phyloP scores from a whole-genome alignment of 2,888 invertebrate genomes.

The Drosophila suboccidentalis region DNA sequence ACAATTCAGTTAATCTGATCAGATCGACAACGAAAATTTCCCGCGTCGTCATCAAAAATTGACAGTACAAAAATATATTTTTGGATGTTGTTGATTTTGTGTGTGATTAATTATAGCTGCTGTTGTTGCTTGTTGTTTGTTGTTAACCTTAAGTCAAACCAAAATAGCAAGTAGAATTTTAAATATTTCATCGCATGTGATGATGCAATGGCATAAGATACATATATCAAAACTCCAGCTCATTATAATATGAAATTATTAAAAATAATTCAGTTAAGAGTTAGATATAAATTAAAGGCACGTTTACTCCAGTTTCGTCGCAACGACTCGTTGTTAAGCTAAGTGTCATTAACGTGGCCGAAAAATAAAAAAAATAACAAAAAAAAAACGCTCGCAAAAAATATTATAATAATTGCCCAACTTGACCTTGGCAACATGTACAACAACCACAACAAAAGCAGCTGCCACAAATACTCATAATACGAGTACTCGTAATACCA shows the following conservation, averaged over 20 bases:
- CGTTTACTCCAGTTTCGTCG: conserved; percentile 79
- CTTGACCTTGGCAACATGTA: conserved; percentile 74
- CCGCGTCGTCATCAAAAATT: conserved; percentile 54
- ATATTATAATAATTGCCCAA: conserved; percentile 76
- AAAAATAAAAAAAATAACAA: conserved; percentile 10
- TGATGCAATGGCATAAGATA: conserved; percentile 68
- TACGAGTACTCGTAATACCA: conserved; percentile 53
- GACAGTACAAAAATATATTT: conserved; percentile 50
- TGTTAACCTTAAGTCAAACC: conserved; percentile 73
- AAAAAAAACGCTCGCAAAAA: conserved; percentile 27
- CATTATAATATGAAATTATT: conserved; percentile 72
- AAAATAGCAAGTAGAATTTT: conserved; percentile 80
- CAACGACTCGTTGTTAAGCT: conserved; percentile 57
- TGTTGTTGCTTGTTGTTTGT: conserved; percentile 54
- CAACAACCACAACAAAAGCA: conserved; percentile 35
- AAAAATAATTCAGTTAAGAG: conserved; percentile 59
- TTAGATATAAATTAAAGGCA: conserved; percentile 62
- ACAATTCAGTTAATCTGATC: conserved; percentile 23
- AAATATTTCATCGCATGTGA: conserved; percentile 67
- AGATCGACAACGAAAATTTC: conserved; percentile 23
- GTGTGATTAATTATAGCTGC: conserved; percentile 59
- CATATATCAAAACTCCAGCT: conserved; percentile 54
- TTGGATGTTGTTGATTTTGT: conserved; percentile 65
- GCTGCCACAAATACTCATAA: conserved; percentile 49
- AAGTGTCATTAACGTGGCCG: conserved; percentile 73